phyloP scores from a whole-genome alignment of 1,140 invertebrate genomes.

The Brachionus koreanus region DNA sequence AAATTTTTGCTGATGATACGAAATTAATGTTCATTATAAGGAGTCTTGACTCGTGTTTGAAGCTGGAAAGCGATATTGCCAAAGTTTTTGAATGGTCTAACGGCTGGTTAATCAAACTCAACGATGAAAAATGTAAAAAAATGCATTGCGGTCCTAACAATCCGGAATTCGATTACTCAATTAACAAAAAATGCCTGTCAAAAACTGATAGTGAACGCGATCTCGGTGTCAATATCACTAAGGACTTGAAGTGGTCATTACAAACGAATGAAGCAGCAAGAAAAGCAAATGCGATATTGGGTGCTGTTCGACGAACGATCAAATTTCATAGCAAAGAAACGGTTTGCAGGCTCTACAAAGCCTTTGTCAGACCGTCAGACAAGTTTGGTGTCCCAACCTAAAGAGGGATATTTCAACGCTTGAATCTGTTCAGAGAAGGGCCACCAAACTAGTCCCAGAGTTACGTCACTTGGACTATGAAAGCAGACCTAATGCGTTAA shows the following conservation, averaged over 20 bases:
- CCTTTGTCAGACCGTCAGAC: not conserved
- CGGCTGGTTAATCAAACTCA: not conserved
- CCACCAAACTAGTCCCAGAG: not conserved
- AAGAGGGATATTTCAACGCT: not conserved
- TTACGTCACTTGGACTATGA: not conserved
- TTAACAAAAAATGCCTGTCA: not conserved
- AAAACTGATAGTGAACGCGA: not conserved
- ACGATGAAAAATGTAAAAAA: not conserved
- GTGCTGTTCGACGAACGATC: not conserved
- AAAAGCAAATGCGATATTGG: not conserved
- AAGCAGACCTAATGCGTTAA: not conserved
- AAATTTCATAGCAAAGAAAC: not conserved
- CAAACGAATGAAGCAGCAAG: not conserved
- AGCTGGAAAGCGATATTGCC: not conserved
- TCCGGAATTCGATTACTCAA: not conserved
- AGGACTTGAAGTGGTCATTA: conserved; percentile 43
- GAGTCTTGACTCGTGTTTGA: not conserved
- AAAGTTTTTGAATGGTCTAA: not conserved
- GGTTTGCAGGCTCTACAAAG: not conserved
- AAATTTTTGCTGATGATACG: no score
- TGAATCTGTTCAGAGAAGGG: not conserved
- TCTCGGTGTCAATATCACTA: conserved; percentile 41
- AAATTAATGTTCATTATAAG: not conserved
- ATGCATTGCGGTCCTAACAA: not conserved
- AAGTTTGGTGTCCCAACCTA: not conserved